Base-by-base conservation (phyloP, 1,140 invertebrate species). In the Cydia fagiglandana region DNA sequence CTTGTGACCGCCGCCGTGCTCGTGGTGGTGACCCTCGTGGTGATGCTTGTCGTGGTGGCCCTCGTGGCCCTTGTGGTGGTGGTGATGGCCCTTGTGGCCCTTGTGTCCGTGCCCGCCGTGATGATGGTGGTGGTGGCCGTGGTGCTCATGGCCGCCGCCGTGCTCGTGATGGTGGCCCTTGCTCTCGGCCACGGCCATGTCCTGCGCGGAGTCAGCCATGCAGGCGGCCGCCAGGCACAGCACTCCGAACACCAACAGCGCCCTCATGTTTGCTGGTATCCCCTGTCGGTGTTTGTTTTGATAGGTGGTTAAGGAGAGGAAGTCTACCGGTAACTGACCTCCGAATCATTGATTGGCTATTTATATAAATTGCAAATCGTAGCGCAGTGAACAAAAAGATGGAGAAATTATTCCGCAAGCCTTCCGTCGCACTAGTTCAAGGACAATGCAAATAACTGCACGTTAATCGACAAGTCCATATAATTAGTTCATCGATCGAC, bases 11-110 rank as follows among this genome's bases (percentile, higher is more conserved):
- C 94, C 95, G 17, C 94, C 94, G 75, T 95, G 91, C 64, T 95
- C 94, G 75, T 93, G 90, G 84, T 95, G 94, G 76, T 95, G 93
- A 56, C 93, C 94, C 10, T 93, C 92, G 79, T 95, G 94, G 20
- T 94, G 93, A 78, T 95, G 94, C 79, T 95, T 95, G 82, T 95
- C 93, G 83, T 95, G 94, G 73, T 95, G 94, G 4, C 95, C 95
- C 80, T 95, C 95, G 47, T 95, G 90, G 0, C 95, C 95, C 76
- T 95, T 94, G 56, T 95, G 94, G 81, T 95, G 93, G 66, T 94
- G 92, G 78, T 95, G 95, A 50, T 95, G 91, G 2, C 94, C 87
- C 75, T 95, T 93, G 85, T 94, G 91, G 0, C 93, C 93, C 66
- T 94, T 93, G 53, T 94, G 90, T 0, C 87, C 94, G 53, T 94